Conservation (phyloP, 2,113 vertebrate species). For the Plectropomus leopardus region DNA sequence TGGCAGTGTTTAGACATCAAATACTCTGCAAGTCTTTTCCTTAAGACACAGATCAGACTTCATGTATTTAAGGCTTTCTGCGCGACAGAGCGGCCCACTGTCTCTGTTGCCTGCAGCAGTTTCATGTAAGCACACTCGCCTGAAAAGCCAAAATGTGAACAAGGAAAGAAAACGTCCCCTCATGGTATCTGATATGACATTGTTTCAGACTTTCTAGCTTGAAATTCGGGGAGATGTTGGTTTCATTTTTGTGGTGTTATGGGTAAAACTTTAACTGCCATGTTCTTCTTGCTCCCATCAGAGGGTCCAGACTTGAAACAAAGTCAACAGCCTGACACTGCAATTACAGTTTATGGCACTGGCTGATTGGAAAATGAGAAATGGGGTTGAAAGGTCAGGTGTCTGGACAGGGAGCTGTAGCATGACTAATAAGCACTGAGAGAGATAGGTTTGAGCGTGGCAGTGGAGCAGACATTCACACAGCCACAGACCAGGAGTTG, state of each 20-base stretch:
- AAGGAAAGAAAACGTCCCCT: constrained; percentile 31
- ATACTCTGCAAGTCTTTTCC: constrained; percentile 26
- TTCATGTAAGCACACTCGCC: constrained; percentile 14
- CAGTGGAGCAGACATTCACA: constrained; percentile 4
- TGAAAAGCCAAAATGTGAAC: constrained; percentile 40
- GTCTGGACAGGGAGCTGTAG: constrained; percentile 64
- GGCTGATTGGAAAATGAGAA: constrained; percentile 74
- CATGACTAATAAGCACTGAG: constrained; percentile 66
- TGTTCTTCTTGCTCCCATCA: constrained; percentile 15
- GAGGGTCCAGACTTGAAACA: constrained; percentile 42
- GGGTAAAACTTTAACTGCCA: not conserved
- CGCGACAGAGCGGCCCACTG: constrained; percentile 5
- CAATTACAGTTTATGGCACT: constrained; percentile 73
- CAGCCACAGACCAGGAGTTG: not conserved
- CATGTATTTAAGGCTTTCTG: constrained; percentile 23
- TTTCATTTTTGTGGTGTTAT: constrained; percentile 23
- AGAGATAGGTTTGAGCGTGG: not conserved
- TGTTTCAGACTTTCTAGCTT: constrained; percentile 7
- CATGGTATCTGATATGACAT: constrained; percentile 9
- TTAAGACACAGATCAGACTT: constrained; percentile 38
- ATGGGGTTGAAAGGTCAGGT: constrained; percentile 65
- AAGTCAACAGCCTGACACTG: constrained; percentile 64
- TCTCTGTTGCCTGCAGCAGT: constrained; percentile 32
- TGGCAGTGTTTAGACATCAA: constrained; percentile 44
- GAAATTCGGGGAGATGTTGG: not conserved